Conservation (phyloP, 2,888 invertebrate genomes). For the Napeogenes inachia region DNA sequence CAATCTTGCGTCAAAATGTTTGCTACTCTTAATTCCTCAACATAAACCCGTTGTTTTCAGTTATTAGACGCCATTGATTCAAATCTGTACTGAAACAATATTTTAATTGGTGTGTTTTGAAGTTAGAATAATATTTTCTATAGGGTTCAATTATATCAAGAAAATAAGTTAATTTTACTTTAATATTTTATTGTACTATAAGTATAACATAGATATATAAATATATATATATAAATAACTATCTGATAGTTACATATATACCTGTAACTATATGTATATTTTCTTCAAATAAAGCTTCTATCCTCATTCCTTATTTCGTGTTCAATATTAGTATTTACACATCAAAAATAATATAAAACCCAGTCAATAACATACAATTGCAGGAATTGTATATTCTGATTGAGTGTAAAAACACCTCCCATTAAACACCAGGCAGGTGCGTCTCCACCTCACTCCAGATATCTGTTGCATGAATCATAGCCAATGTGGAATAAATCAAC, state of each 20-base stretch:
- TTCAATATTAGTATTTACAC: too few relatives aligned
- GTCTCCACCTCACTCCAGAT: slow-evolving; percentile 8
- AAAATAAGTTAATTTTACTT: too few relatives aligned
- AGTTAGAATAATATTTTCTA: too few relatives aligned
- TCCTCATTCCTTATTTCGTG: too few relatives aligned
- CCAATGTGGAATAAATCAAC: slow-evolving; percentile 23
- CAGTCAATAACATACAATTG: neutral
- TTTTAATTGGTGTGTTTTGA: neutral
- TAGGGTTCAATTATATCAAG: too few relatives aligned
- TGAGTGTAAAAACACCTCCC: neutral
- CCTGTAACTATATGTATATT: too few relatives aligned
- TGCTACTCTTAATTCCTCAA: slow-evolving; percentile 26
- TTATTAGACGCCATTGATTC: neutral
- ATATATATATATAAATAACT: too few relatives aligned
- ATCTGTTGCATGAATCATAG: slow-evolving; percentile 18
- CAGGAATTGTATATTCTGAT: slow-evolving; percentile 1
- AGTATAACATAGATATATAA: too few relatives aligned
- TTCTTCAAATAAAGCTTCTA: too few relatives aligned
- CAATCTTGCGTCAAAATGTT: slow-evolving; percentile 40
- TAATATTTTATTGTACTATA: too few relatives aligned
- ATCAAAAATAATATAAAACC: too few relatives aligned
- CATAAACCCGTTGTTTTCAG: slow-evolving; percentile 14
- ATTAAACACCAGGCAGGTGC: neutral
- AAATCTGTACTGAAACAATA: neutral
- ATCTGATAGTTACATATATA: too few relatives aligned